These are phyloP conservation scores for Chaetogeoica ovagalla DNA, from an alignment of 2,888 invertebrate species.

Conservation along the genomic window DNA sequence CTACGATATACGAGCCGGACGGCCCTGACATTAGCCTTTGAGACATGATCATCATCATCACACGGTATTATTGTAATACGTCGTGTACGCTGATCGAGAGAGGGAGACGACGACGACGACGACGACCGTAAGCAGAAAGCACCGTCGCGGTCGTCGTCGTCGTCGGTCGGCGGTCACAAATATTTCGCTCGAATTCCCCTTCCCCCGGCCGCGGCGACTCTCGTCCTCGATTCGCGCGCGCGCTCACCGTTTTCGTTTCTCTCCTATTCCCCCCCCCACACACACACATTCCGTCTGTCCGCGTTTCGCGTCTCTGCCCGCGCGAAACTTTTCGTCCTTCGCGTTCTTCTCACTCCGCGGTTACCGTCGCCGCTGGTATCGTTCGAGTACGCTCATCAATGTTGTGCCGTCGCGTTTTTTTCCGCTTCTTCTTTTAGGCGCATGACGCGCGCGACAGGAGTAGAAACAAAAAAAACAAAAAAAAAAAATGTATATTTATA, in stretches of 20 bases:
- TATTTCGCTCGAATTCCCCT: neutral
- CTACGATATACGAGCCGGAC: slow-evolving; percentile 28
- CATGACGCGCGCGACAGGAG: no score
- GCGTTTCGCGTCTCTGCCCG: no score
- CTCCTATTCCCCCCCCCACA: no score
- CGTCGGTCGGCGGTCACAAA: no score
- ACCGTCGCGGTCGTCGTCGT: no score
- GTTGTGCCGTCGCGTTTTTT: no score
- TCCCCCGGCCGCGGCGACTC: slow-evolving; percentile 11
- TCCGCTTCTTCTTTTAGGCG: no score
- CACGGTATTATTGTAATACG: neutral
- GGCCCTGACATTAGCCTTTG: slow-evolving; percentile 52
- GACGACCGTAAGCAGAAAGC: neutral
- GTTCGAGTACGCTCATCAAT: no score
- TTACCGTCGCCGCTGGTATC: no score
- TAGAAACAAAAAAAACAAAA: no score
- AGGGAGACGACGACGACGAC: neutral
- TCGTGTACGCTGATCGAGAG: neutral
- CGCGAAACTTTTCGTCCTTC: slow-evolving; percentile 27
- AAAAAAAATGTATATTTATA: no score
- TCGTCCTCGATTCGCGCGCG: slow-evolving; percentile 31
- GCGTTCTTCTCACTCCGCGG: neutral
- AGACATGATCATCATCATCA: neutral
- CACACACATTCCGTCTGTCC: no score
- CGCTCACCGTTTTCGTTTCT: neutral